These are phyloP conservation scores for Drosophila watanabei DNA, from an alignment of 1,140 invertebrate genomes.

Conservation along the genomic window DNA sequence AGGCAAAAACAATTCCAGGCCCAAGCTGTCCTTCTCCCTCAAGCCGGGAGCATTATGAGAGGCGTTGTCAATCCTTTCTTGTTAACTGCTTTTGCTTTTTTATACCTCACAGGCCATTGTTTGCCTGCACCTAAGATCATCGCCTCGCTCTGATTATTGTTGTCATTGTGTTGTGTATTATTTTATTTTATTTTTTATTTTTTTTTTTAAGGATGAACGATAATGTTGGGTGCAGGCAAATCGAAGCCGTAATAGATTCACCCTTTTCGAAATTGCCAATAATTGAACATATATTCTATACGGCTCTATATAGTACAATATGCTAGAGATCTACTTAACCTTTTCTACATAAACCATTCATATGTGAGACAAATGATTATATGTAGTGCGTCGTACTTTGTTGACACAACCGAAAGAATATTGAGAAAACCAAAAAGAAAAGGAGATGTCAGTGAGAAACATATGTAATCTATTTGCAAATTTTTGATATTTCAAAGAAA, in stretches of 20 bases:
- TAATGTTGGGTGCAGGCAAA: conserved; percentile 52
- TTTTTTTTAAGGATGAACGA: conserved; percentile 31
- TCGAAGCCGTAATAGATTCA: conserved; percentile 45
- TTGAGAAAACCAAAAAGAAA: conserved; percentile 33
- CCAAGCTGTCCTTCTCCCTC: conserved; percentile 96
- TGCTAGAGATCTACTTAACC: conserved; percentile 63
- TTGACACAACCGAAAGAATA: conserved; percentile 46
- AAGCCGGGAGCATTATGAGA: conserved; percentile 90
- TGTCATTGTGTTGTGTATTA: conserved; percentile 56
- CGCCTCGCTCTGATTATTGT: conserved; percentile 49
- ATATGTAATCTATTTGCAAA: conserved; percentile 59
- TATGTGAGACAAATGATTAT: conserved; percentile 60
- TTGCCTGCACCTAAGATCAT: conserved; percentile 59
- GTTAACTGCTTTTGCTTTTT: conserved; percentile 70
- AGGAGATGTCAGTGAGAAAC: conserved; percentile 41
- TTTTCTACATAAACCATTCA: conserved; percentile 61
- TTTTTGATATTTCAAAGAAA: conserved; percentile 71
- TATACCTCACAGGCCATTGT: conserved; percentile 42
- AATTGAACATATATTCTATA: conserved; percentile 48
- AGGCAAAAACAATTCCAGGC: conserved; percentile 98
- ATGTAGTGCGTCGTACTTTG: conserved; percentile 67
- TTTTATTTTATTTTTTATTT: conserved; percentile 23
- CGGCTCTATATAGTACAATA: conserved; percentile 73
- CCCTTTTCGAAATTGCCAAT: conserved; percentile 62
- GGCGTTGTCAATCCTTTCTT: conserved; percentile 40